These are phyloP conservation scores for Argopecten irradians DNA, from an alignment of 1,140 invertebrate species.

Conservation along the genomic window DNA sequence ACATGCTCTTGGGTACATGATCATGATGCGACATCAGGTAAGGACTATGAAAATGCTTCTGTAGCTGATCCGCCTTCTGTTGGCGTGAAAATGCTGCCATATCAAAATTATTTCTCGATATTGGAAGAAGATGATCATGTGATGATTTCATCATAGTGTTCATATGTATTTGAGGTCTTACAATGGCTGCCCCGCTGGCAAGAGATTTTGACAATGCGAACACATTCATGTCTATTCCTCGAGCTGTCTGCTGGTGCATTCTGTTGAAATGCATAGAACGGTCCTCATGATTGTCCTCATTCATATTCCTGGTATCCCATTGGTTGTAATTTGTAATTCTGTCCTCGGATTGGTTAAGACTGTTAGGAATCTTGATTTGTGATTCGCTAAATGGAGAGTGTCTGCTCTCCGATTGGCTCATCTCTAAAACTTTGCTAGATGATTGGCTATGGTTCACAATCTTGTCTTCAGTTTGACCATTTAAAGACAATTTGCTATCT, in stretches of 20 bases:
- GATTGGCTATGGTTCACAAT: neutral
- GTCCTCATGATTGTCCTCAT: neutral
- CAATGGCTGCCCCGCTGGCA: neutral
- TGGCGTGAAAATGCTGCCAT: slow-evolving; percentile 2
- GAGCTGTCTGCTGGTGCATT: neutral
- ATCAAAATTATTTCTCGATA: neutral
- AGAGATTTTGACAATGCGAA: neutral
- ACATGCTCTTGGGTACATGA: neutral
- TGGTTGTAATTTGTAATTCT: neutral
- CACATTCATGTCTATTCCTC: slow-evolving; percentile 7
- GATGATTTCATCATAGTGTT: slow-evolving; percentile 5
- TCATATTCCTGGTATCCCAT: neutral
- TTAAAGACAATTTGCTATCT: neutral
- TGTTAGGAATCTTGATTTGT: neutral
- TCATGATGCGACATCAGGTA: neutral
- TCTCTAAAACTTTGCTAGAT: neutral
- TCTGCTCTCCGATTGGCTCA: neutral
- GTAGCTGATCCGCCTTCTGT: neutral
- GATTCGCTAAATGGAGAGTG: neutral
- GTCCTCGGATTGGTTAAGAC: neutral
- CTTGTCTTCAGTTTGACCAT: neutral
- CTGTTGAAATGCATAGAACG: neutral
- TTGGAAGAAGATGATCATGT: neutral
- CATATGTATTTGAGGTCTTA: neutral
- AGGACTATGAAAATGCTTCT: neutral